These are phyloP conservation scores for Stegophylla sp. DNA, from an alignment of 2,888 invertebrate genomes.

Conservation along the genomic window DNA sequence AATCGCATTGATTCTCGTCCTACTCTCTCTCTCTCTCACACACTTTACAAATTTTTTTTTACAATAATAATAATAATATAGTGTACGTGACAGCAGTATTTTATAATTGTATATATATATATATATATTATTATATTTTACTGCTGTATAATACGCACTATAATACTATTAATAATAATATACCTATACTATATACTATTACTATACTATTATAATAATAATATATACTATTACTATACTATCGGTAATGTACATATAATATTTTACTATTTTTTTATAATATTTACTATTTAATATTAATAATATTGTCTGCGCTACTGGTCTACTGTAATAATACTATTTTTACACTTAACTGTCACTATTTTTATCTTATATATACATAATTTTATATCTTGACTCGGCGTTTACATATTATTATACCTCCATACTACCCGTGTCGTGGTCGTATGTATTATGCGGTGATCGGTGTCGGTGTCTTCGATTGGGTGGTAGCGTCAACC, in stretches of 20 bases:
- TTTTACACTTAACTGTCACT: not conserved
- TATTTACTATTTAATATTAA: slow-evolving; percentile 3
- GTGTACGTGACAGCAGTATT: not conserved
- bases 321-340: not conserved
- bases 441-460: not conserved
- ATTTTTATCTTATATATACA: not conserved
- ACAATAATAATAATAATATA: no score
- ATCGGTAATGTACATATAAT: not conserved
- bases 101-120: not conserved
- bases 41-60: no score
- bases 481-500: not conserved
- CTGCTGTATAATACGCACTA: not conserved
- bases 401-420: not conserved
- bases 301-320: slow-evolving; percentile 5
- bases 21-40: not conserved
- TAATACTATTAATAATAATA: slow-evolving; percentile 7
- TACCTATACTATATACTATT: not conserved
- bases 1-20: slow-evolving; percentile 41
- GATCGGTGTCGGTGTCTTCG: not conserved
- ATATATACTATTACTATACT: not conserved
- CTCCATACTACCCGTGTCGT: not conserved
- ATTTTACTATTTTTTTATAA: not conserved
- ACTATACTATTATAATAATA: not conserved
- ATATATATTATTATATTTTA: not conserved
- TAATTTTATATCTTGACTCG: not conserved